Base-by-base conservation (phyloP, 2,888 invertebrate species). In the Drosophila pseudotakahashii region DNA sequence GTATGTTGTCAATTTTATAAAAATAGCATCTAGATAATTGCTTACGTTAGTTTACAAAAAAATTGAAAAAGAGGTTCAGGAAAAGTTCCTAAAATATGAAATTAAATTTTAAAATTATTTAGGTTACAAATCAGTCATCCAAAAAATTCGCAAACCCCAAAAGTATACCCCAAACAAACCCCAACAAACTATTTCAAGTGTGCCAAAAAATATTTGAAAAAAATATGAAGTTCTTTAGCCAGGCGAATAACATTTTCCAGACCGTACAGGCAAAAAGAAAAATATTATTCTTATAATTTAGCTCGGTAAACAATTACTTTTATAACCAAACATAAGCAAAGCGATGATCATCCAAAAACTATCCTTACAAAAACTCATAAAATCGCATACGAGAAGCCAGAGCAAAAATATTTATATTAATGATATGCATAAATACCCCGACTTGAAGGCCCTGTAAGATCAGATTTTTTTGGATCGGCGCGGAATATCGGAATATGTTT, bases 371-470 rank as follows among this genome's bases (percentile, higher is more conserved):
- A 72, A 78, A 62, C 84, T 72, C 74, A 86, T 86, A 76, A 86
- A 81, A 80, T 72, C 58, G 55, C 58, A 59, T 76, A 76, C 74
- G 64, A 78, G 78, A 75, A 59, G 53, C 76, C 75, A 76, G 66
- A 80, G 44, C 72, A 48, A 77, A 75, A 83, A 83, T 81, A 81
- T 83, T 86, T 81, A 81, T 80, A 80, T 76, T 86, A 80, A 78
- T 86, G 69, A 59, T 72, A 75, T 80, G 85, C 79, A 80, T 60
- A 76, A 81, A 81, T 72, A 70, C 55, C 9, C 26, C 48, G 14
- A 41, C 30, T 13, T n/a, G 42, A 13, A 41, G 19, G 14, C 45
- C 55, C 44, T 62, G 75, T 64, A 61, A 50, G 62, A 53, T 7
- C n/a, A n/a, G 7, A 14, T 16, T 14, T 16, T 14, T 47, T n/a